Evolutionary conservation across 1,140 invertebrate species (phyloP).

Genomic region (Habropoda laboriosa): DNA sequence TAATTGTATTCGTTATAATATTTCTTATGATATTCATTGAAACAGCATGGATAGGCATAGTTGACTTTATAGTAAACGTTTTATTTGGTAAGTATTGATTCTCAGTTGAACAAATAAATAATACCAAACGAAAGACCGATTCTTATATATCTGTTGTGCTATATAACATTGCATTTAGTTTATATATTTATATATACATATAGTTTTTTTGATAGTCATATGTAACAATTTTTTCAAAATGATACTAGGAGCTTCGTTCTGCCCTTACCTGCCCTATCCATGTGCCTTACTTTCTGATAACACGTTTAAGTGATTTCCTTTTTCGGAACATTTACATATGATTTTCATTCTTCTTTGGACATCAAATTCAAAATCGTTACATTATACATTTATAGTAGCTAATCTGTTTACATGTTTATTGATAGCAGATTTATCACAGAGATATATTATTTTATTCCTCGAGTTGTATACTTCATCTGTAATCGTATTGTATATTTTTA

Average conservation of each 20-base stretch:
- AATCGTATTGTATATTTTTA: slow-evolving; percentile 27
- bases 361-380: slow-evolving; percentile 58
- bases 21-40: slow-evolving; percentile 15
- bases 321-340: slow-evolving; percentile 53
- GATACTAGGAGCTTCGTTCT: slow-evolving; percentile 32
- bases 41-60: slow-evolving; percentile 4
- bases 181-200: neutral
- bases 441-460: slow-evolving; percentile 57
- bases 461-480: slow-evolving; percentile 51
- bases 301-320: slow-evolving; percentile 23
- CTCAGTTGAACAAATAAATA: slow-evolving; percentile 21
- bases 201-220: neutral
- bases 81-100: slow-evolving; percentile 22
- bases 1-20: slow-evolving; percentile 7
- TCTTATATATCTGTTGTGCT: slow-evolving; percentile 11
- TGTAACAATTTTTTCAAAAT: neutral
- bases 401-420: slow-evolving; percentile 58
- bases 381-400: slow-evolving; percentile 59
- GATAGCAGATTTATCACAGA: slow-evolving; percentile 66
- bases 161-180: neutral
- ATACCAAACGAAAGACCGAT: neutral
- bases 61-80: neutral
- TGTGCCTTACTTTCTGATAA: slow-evolving; percentile 49
- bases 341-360: slow-evolving; percentile 60
- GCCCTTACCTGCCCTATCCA: slow-evolving; percentile 55